Percentiles rank a stretch among this genome's conserved stretches.
Conservation (phyloP, 2,888 invertebrate genomes). For the Neoascia interrupta region DNA sequence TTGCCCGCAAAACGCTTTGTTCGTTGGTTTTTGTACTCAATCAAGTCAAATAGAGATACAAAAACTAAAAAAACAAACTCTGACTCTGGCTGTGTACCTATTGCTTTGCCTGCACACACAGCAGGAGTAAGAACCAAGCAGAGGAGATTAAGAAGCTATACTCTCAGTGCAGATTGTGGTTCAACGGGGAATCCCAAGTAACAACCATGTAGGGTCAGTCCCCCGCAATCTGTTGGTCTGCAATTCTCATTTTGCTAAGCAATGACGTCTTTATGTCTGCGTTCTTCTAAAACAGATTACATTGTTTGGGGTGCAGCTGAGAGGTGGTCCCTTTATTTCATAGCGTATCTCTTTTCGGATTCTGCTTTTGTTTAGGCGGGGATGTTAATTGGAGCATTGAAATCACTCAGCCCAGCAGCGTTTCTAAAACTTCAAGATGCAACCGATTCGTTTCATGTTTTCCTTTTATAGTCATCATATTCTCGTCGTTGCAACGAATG, state of each 20-base stretch:
- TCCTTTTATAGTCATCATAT: no score
- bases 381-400: constrained; percentile 46
- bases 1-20: constrained; percentile 29
- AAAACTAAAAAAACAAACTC: constrained; percentile 8
- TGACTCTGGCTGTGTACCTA: no score
- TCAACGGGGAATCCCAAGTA: constrained; percentile 30
- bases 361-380: background rate
- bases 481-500: no score
- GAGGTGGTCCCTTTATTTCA: constrained; percentile 17
- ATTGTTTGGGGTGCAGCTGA: background rate
- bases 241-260: constrained; percentile 21
- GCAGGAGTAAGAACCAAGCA: no score
- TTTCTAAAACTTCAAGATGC: constrained; percentile 40
- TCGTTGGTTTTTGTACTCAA: constrained; percentile 52
- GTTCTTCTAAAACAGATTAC: background rate
- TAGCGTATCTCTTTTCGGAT: no score
- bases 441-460: constrained; percentile 39
- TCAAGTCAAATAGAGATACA: constrained; percentile 48
- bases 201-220: constrained; percentile 36
- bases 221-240: constrained; percentile 28
- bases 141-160: constrained; percentile 31
- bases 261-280: constrained; percentile 37
- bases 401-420: constrained; percentile 55
- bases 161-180: constrained; percentile 42
- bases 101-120: background rate